phyloP scores from a whole-genome alignment of 2,797 vertebrate genomes.

The Crax fasciolata region DNA sequence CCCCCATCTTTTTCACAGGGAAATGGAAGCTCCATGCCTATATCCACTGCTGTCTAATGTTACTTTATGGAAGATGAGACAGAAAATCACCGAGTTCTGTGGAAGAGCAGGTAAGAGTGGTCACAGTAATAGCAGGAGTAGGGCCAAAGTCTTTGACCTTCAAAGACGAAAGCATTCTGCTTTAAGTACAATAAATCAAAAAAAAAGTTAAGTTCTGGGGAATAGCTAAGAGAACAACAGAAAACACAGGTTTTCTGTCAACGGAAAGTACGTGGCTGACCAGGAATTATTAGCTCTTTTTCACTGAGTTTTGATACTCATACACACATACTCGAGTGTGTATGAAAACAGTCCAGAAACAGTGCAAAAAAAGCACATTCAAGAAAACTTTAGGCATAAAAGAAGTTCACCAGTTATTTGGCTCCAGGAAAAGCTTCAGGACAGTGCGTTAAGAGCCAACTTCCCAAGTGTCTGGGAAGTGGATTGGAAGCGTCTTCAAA shows the following conservation, averaged over 20 bases:
- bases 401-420: not conserved
- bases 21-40: fast-evolving
- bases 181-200: conserved; percentile 27
- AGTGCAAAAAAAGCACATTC: not conserved
- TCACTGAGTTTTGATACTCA: not conserved
- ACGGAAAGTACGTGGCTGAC: not conserved
- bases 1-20: not conserved
- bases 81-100: not conserved
- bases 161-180: not conserved
- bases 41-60: not conserved
- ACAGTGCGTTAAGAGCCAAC: conserved; percentile 16
- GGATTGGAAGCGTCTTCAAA: not conserved
- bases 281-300: not conserved
- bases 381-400: not conserved
- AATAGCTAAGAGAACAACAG: conserved; percentile 8
- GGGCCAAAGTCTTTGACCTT: not conserved
- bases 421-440: not conserved
- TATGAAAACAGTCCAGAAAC: not conserved
- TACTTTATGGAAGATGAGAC: not conserved
- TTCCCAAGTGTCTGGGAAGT: conserved; percentile 15
- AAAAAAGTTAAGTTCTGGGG: not conserved
- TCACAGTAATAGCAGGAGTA: not conserved
- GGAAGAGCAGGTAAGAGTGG: not conserved
- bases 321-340: no score
- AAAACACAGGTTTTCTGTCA: not conserved